Base-by-base conservation (phyloP, 2,888 invertebrate species). In the Mechanitis messenoides region DNA sequence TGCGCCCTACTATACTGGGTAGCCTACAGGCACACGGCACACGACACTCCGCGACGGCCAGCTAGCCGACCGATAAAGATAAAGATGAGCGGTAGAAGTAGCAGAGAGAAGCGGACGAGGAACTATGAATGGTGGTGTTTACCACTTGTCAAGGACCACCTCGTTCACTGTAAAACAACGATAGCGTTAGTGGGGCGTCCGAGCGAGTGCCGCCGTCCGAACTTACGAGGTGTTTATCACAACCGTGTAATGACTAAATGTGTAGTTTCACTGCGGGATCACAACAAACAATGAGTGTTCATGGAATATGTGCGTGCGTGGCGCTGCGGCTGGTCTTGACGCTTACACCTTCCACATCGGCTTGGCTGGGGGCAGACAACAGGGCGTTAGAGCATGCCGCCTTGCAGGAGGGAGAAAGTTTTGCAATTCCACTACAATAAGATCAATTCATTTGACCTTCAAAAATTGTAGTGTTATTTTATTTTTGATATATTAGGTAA, bases 111-210 rank as follows among this genome's bases (percentile, higher is more conserved):
- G 88, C 85, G 83, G 85, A 74, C 81, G 87, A 87, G 87, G 87
- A 85, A 85, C 86, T 86, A 85, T 80, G 85, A 78, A 76, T 77
- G 81, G 85, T 88, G 87, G 87, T 79, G 84, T 83, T 90, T 92
- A 91, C 93, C 93, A 93, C 91, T 92, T 93, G 92, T 92, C 92
- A 91, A 92, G 81, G 90, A 94, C 93, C 88, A 85, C 89, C 83
- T 94, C 94, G 91, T 92, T 92, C 92, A 91, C 94, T 94, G 93
- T 82, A 93, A 92, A 90, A 90, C 80, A 90, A 88, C 81, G 84
- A 73, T 78, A 84, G 79, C 72, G 85, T 87, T 89, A 87, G 83
- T 82, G 80, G 76, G 72, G 73, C 80, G 81, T 72, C 75, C 81
- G 81, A 75, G 77, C 83, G 83, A 77, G 73, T 77, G 78, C 75